Conservation (phyloP, 2,888 invertebrate genomes). For the Cordilura impudica region DNA sequence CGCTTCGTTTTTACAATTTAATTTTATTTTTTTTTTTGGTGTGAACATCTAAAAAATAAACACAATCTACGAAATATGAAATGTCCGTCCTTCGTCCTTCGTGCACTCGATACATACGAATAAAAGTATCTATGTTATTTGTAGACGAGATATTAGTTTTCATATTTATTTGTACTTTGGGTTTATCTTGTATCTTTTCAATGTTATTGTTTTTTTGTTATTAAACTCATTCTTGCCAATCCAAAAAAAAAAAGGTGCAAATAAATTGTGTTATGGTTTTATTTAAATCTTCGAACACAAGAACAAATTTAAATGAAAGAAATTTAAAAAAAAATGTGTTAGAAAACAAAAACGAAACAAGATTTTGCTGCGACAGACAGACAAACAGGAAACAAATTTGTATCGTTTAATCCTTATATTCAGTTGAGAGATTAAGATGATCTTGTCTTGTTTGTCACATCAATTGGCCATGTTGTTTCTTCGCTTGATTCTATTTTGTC, state of each 20-base stretch:
- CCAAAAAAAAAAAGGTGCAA: conserved; percentile 52
- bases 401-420: conserved; percentile 60
- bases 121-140: no score
- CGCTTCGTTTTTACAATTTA: neutral
- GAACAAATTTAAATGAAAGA: neutral
- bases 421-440: conserved; percentile 65
- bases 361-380: neutral
- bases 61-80: conserved; percentile 41
- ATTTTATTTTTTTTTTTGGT: conserved; percentile 19
- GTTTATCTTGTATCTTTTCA: conserved; percentile 4
- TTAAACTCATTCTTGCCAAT: conserved; percentile 11
- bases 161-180: conserved; percentile 4
- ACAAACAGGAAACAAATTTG: conserved; percentile 60
- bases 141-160: conserved; percentile 35
- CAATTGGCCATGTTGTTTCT: conserved; percentile 26
- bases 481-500: neutral
- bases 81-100: conserved; percentile 29
- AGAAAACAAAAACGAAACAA: neutral
- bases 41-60: conserved; percentile 57
- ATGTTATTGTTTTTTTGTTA: conserved; percentile 27
- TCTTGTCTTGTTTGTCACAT: conserved; percentile 45
- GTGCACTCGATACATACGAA: neutral
- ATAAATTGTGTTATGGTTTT: conserved; percentile 55
- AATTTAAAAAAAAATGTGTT: conserved; percentile 28
- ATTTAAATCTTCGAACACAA: conserved; percentile 52